These are phyloP conservation scores for Anguilla japonica DNA, from an alignment of 2,113 vertebrate species.

Conservation along the genomic window DNA sequence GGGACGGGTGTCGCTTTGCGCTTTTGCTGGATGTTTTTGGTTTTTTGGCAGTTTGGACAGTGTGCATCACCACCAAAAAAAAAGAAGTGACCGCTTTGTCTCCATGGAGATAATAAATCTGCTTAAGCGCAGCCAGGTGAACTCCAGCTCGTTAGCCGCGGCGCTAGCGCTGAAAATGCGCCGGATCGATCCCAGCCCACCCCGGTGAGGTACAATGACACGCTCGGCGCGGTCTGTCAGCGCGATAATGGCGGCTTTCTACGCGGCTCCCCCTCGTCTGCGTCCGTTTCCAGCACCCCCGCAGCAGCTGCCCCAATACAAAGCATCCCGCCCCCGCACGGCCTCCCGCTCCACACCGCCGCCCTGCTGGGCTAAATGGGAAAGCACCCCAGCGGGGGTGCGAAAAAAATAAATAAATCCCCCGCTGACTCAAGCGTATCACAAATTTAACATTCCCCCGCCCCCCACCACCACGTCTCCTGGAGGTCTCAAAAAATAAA, in stretches of 20 bases:
- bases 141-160: neutral
- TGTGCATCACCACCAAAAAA: neutral
- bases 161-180: neutral
- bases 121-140: neutral
- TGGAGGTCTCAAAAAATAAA: neutral
- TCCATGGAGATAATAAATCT: neutral
- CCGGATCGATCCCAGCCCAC: neutral
- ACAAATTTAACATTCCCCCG: neutral
- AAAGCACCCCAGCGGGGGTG: neutral
- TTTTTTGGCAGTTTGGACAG: too few species aligned
- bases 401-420: neutral
- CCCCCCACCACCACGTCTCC: neutral
- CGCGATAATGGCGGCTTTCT: neutral
- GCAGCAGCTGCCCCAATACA: neutral
- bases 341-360: neutral
- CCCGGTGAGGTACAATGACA: neutral
- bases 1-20: too few species aligned
- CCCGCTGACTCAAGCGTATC: conserved; percentile 13
- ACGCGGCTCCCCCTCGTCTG: neutral
- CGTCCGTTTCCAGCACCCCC: neutral
- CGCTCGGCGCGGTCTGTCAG: neutral
- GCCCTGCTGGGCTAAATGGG: neutral
- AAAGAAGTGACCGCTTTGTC: neutral
- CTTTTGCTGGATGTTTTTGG: too few species aligned
- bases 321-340: too few species aligned